Percentiles rank a stretch among this genome's conserved stretches.
phyloP scores from a whole-genome alignment of 2,113 vertebrate species.

The Notothenia rossii region DNA sequence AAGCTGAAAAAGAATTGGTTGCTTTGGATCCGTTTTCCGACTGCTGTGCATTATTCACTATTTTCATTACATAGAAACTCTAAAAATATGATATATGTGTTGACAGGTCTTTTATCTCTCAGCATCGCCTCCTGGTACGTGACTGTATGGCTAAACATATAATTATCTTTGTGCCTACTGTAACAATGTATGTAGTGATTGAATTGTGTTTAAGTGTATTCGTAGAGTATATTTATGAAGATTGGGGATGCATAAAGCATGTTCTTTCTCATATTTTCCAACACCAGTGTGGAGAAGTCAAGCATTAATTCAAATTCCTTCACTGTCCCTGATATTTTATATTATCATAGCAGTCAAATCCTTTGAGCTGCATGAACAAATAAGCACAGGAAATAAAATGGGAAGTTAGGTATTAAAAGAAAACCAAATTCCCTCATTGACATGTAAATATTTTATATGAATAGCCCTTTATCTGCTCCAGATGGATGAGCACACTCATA shows the following conservation, averaged over 20 bases:
- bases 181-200: slow-evolving; percentile 35
- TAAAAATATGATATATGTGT: slow-evolving; percentile 33
- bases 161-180: slow-evolving; percentile 42
- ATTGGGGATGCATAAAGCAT: slow-evolving; percentile 22
- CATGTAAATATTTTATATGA: slow-evolving; percentile 16
- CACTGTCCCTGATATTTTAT: slow-evolving; percentile 29
- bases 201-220: slow-evolving; percentile 43
- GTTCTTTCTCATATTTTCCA: slow-evolving; percentile 35
- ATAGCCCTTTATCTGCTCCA: slow-evolving; percentile 5
- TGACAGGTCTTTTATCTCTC: slow-evolving; percentile 29
- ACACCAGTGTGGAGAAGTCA: slow-evolving; percentile 9
- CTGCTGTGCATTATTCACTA: slow-evolving; percentile 26
- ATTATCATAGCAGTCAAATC: slow-evolving; percentile 21
- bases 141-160: slow-evolving; percentile 40
- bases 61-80: slow-evolving; percentile 18
- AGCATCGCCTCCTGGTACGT: slow-evolving; percentile 11
- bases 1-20: not conserved
- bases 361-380: slow-evolving; percentile 25
- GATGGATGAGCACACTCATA: slow-evolving; percentile 27
- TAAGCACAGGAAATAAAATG: not conserved
- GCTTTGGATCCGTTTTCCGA: not conserved
- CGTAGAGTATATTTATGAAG: slow-evolving; percentile 45
- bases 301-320: slow-evolving; percentile 38
- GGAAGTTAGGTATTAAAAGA: slow-evolving; percentile 10
- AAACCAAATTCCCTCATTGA: slow-evolving; percentile 22